phyloP scores from a whole-genome alignment of 2,888 invertebrate genomes.

The Aspidiotus destructor region DNA sequence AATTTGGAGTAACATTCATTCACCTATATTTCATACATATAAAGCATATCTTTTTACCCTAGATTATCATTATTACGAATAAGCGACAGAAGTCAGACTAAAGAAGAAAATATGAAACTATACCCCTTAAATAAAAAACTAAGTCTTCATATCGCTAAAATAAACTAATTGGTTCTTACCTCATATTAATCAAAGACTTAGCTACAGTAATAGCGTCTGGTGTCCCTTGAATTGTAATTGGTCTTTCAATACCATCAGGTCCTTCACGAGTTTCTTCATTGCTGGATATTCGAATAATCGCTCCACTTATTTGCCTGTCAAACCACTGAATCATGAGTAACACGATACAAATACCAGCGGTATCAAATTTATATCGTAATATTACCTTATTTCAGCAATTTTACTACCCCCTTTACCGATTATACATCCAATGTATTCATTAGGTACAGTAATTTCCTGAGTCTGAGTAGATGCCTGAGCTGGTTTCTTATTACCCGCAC shows the following conservation, averaged over 20 bases:
- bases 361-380: no score
- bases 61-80: no score
- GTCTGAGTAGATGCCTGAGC: slow-evolving; percentile 54
- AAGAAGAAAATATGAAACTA: no score
- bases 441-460: slow-evolving; percentile 86
- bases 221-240: slow-evolving; percentile 94
- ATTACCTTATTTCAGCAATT: slow-evolving; percentile 84
- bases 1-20: no score
- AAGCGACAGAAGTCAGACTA: no score
- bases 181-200: slow-evolving; percentile 98
- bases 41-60: no score
- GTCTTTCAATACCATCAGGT: slow-evolving; percentile 78
- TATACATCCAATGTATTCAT: slow-evolving; percentile 96
- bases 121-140: no score
- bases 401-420: slow-evolving; percentile 98
- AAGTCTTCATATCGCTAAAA: no score
- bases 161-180: slow-evolving; percentile 49
- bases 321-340: no score
- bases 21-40: no score
- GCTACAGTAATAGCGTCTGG: slow-evolving; percentile 94
- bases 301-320: slow-evolving; percentile 81
- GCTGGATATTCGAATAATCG: slow-evolving; percentile 98
- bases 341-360: no score
- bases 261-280: slow-evolving; percentile 70
- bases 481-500: slow-evolving; percentile 34